Evolutionary conservation across 2,113 vertebrate species (phyloP), one percentile per base, ranked within the genome.

Genomic region (Prionailurus bengalensis): DNA sequence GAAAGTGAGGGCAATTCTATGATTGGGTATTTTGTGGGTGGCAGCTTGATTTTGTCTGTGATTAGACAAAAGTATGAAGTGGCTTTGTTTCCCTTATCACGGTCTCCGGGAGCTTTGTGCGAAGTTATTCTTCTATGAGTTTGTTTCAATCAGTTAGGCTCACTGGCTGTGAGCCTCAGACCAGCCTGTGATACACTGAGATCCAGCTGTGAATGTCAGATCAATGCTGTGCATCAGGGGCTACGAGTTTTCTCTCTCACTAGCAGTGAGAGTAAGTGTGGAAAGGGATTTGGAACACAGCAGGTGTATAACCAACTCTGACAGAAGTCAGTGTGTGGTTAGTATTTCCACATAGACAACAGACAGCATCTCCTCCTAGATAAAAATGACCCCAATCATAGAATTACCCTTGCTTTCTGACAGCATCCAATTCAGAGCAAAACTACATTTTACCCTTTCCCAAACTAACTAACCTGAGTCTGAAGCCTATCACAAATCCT

Each of bases 121-220:
- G 17, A 74, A 39, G 53, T 27, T 16, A 7, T 78, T 39, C 17
- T 42, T 89, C 65, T 81, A 13, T 36, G 21, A 66, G 14, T 16
- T 23, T 42, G 25, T 71, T 78, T 15, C 84, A 27, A 31, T 29
- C 61, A 17, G 51, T 25, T 29, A 16, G 42, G 45, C 36, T 88
- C 61, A 10, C 45, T 71, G 70, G 31, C 61, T n/a, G 5, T 70
- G n/a, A 85, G 31, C 48, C 29, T 31, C 55, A 31, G 19, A 12
- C 36, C 8, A 48, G 61, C 31, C 48, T 78, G 4, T 68, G 36
- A 63, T 13, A 45, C 76, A 3, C 42, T 10, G 19, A 5, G 16
- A n/a, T 36, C 19, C 14, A 68, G 63, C 5, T n/a, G 0, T 16
- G 19, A 31, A 0, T 3, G 2, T 21, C 13, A 19, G 42, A 16